Evolutionary conservation across 2,113 vertebrate genomes (phyloP).

Genomic region (Ammospiza caudacuta): DNA sequence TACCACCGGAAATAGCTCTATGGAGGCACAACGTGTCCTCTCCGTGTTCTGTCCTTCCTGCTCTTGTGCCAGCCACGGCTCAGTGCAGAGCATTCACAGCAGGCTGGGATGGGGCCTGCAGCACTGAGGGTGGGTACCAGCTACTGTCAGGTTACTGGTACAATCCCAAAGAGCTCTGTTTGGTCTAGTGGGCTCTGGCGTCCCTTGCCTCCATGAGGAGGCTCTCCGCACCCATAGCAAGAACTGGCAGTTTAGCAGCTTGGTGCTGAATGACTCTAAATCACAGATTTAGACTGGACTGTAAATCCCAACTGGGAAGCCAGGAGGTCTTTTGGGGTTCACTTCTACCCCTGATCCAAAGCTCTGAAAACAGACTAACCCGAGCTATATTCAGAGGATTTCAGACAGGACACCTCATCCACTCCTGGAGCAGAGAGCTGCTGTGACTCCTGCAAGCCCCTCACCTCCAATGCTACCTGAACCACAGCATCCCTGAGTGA

Average conservation of each 20-base stretch:
- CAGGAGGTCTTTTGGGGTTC: not conserved
- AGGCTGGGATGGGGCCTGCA: not conserved
- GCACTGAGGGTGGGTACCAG: not conserved
- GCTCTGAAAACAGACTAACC: not conserved
- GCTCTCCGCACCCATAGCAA: accelerated
- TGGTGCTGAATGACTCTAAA: not conserved
- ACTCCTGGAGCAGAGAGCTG: not conserved
- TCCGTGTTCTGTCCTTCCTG: accelerated
- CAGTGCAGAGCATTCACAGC: not conserved
- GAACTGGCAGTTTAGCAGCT: not conserved
- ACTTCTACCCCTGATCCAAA: not conserved
- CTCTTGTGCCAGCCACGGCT: accelerated
- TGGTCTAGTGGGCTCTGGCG: accelerated
- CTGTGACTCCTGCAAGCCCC: not conserved
- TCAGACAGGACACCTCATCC: not conserved
- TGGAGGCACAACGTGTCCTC: accelerated
- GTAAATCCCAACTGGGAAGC: not conserved
- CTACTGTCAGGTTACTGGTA: not conserved
- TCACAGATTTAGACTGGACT: not conserved
- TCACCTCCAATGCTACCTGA: not conserved
- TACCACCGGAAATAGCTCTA: not conserved
- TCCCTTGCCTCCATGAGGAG: not conserved
- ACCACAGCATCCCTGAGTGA: not conserved
- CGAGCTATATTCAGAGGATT: not conserved
- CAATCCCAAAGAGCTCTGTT: not conserved